phyloP scores from a whole-genome alignment of 2,888 invertebrate species.

The Noctua pronuba region DNA sequence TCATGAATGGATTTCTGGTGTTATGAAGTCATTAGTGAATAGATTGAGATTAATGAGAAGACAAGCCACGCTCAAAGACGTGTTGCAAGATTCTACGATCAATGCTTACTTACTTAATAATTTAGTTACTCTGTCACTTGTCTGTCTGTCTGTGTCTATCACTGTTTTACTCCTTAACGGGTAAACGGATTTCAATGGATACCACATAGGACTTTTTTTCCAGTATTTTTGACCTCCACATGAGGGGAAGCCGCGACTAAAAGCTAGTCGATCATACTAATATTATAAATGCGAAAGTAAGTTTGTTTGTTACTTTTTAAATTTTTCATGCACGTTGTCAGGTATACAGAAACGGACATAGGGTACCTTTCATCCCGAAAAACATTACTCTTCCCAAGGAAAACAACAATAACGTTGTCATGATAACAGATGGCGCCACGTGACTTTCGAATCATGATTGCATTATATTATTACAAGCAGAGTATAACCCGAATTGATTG shows the following conservation, averaged over 20 bases:
- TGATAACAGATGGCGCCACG: no score
- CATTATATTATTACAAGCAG: no score
- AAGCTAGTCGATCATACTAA: no score
- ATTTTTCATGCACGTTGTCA: no score
- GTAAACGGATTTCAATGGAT: not conserved
- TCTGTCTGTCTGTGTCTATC: not conserved
- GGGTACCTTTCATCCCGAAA: no score
- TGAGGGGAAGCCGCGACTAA: not conserved
- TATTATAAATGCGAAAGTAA: no score
- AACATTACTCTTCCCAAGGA: no score
- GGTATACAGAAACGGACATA: no score
- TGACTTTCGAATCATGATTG: no score
- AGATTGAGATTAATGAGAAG: constrained; percentile 9
- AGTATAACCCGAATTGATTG: no score
- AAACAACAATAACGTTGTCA: no score
- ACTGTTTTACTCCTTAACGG: not conserved
- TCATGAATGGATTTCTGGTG: not conserved
- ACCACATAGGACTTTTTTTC: not conserved
- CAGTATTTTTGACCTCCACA: not conserved
- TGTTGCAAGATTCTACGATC: not conserved
- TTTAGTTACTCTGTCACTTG: not conserved
- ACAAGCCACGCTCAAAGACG: not conserved
- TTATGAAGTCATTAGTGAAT: not conserved
- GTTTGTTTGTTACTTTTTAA: no score
- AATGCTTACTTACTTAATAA: not conserved